A percentile compares a stretch with the other conserved stretches of the same genome.
Conservation (phyloP, 2,797 vertebrate genomes). For the Hirundo rustica region DNA sequence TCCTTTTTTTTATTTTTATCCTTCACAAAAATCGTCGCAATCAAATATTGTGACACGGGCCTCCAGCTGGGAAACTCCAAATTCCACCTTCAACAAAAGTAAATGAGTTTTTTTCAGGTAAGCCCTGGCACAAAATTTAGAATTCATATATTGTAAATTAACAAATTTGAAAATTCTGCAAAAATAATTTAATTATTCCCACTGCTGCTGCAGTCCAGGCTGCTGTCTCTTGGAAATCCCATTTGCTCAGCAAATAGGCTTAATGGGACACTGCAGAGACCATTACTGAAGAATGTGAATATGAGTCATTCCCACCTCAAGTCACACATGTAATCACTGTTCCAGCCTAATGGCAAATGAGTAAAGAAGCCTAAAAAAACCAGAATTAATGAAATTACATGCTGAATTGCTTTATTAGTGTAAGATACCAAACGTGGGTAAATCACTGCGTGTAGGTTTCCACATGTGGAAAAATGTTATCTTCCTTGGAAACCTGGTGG, state of each 20-base stretch:
- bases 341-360: not conserved
- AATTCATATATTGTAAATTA: not conserved
- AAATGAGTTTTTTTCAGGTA: not conserved
- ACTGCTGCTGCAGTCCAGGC: not conserved
- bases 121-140: not conserved
- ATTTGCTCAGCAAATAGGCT: not conserved
- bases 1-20: not conserved
- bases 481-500: not conserved
- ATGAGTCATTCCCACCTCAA: not conserved
- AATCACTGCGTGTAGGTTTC: not conserved
- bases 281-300: not conserved
- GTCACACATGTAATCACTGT: not conserved
- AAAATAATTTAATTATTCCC: not conserved
- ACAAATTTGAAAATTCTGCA: not conserved
- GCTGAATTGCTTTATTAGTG: not conserved
- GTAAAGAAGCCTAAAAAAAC: not conserved
- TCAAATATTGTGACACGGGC: not conserved
- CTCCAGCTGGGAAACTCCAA: not conserved
- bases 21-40: not conserved
- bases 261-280: not conserved
- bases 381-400: not conserved
- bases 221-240: not conserved
- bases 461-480: not conserved
- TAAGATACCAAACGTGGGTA: not conserved
- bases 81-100: not conserved